Base-by-base conservation (phyloP, 2,797 vertebrate species). In the Sphenodon punctatus region DNA sequence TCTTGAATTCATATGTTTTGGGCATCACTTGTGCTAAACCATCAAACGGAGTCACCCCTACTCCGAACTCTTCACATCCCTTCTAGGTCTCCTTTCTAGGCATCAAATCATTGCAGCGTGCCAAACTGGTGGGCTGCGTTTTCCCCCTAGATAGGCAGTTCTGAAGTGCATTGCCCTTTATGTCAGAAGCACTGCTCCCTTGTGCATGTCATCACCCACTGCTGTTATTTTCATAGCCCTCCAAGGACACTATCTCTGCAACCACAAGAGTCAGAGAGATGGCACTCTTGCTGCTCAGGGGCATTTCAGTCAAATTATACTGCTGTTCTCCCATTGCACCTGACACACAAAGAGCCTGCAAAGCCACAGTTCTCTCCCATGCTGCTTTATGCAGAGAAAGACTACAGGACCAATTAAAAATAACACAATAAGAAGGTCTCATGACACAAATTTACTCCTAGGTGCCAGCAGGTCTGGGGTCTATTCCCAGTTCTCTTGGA, bases 81-180 rank as follows among this genome's bases (percentile, higher is more conserved):
- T 48, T 63, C 76, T 80, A 69, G 23, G 27, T 14, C 10, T 80
- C 38, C 32, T 60, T 72, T 84, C 56, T 69, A 59, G 46, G 77
- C 4, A 32, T 53, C 27, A 77, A 75, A 41, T 79, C 16, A 59
- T 0, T 36, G 27, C 45, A 74, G 55, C 30, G 67, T 2, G 38
- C 36, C 25, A 88, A 76, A 22, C 14, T 27, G 30, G 49, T 51
- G 51, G 51, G 25, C 46, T 27, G 27, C 71, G 80, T 46, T 64
- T 45, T 46, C 71, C 22, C 42, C 8, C 17, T 73, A 5, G 0
- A 0, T 49, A 10, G 25, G 56, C 19, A 58, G 36, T 7, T 20
- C 32, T 34, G 36, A 34, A 20, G 32, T 12, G 10, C 53, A 11
- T 55, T 56, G 53, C 27, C 39, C 41, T 45, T 75, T 71, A 84